These are phyloP conservation scores for Machimus rusticus DNA, from an alignment of 2,888 invertebrate species.

Conservation along the genomic window DNA sequence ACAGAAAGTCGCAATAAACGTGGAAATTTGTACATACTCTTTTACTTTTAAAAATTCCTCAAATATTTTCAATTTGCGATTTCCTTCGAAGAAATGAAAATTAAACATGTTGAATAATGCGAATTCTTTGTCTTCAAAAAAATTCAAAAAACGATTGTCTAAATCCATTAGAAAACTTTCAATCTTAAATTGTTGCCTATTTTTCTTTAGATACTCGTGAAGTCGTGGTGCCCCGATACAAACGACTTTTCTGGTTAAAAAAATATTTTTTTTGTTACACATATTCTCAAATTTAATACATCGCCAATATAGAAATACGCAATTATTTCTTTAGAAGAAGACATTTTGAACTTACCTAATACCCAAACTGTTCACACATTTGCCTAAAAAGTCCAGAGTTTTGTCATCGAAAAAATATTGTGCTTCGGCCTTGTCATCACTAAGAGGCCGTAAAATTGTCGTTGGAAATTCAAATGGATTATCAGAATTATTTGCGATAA, in stretches of 20 bases:
- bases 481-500: slow-evolving; percentile 66
- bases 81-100: slow-evolving; percentile 78
- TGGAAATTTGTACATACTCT: slow-evolving; percentile 59
- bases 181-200: slow-evolving; percentile 57
- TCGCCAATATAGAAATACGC: neutral
- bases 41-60: slow-evolving; percentile 69
- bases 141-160: slow-evolving; percentile 76
- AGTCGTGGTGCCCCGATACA: slow-evolving; percentile 87
- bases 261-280: neutral
- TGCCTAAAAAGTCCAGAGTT: slow-evolving; percentile 70
- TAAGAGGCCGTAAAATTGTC: slow-evolving; percentile 72
- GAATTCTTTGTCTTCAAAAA: slow-evolving; percentile 72
- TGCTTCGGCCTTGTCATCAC: slow-evolving; percentile 82
- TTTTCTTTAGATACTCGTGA: slow-evolving; percentile 69
- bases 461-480: slow-evolving; percentile 71
- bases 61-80: slow-evolving; percentile 67
- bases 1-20: neutral
- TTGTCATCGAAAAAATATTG: slow-evolving; percentile 84
- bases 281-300: neutral
- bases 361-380: slow-evolving; percentile 68
- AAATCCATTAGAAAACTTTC: slow-evolving; percentile 80
- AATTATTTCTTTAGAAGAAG: neutral
- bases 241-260: slow-evolving; percentile 71
- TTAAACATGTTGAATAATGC: slow-evolving; percentile 92
- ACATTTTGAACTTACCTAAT: slow-evolving; percentile 65